Evolutionary conservation across 2,888 invertebrate genomes (phyloP).

Genomic region (Tenthredo notha): DNA sequence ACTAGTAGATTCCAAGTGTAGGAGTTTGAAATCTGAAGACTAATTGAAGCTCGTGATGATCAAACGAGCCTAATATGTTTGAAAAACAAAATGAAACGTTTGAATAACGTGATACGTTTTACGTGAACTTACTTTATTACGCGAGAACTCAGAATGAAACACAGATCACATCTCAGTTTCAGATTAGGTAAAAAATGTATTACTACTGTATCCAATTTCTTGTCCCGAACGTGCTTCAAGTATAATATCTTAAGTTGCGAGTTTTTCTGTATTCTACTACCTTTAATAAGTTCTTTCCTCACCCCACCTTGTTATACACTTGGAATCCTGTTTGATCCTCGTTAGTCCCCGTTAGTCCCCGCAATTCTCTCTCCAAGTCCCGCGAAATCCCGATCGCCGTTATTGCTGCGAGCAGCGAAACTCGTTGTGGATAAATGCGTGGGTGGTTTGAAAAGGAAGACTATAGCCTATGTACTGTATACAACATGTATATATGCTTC

Average conservation of each 20-base stretch:
- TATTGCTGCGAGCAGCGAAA: slow-evolving; percentile 34
- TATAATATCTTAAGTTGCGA: slow-evolving; percentile 15
- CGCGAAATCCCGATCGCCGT: slow-evolving; percentile 48
- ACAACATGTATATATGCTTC: neutral
- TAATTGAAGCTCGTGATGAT: neutral
- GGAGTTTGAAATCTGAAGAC: neutral
- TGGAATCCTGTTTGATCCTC: slow-evolving; percentile 47
- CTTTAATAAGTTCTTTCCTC: slow-evolving; percentile 21
- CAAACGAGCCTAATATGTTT: neutral
- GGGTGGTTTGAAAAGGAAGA: slow-evolving; percentile 18
- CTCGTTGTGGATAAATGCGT: slow-evolving; percentile 41
- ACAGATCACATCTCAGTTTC: slow-evolving; percentile 5
- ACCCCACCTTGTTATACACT: slow-evolving; percentile 28
- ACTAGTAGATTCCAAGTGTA: neutral
- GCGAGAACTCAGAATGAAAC: neutral
- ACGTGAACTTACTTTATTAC: neutral
- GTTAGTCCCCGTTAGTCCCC: slow-evolving; percentile 47
- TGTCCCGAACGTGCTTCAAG: slow-evolving; percentile 21
- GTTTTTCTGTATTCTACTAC: slow-evolving; percentile 27
- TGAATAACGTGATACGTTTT: neutral
- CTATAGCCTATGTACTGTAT: neutral
- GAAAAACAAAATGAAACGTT: neutral
- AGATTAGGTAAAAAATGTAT: neutral
- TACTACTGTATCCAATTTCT: slow-evolving; percentile 3
- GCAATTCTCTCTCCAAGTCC: slow-evolving; percentile 35